Percentiles rank a stretch among this genome's conserved stretches.
These are phyloP conservation scores for Thumatha senex DNA, from an alignment of 2,888 invertebrate genomes.

Conservation along the genomic window DNA sequence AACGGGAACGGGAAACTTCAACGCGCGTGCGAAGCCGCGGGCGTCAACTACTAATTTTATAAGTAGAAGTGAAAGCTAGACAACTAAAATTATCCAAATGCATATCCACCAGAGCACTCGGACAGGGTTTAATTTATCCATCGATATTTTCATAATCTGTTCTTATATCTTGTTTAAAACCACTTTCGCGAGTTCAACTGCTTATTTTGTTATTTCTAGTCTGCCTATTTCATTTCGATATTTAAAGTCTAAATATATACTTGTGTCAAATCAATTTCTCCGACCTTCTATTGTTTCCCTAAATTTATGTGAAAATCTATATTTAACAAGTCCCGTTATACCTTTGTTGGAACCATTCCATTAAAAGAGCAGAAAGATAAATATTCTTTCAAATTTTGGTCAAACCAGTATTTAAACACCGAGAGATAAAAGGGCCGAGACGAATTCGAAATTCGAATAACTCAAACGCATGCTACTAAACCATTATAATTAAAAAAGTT, in stretches of 20 bases:
- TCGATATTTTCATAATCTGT: no score
- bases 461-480: conserved; percentile 26
- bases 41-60: no score
- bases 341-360: conserved; percentile 11
- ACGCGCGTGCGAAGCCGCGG: no score
- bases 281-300: conserved; percentile 1
- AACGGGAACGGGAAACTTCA: no score
- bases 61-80: no score
- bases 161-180: no score
- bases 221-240: not conserved
- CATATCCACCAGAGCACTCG: no score
- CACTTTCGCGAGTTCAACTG: not conserved
- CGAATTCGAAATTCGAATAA: conserved; percentile 26
- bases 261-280: conserved; percentile 5
- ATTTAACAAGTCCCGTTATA: conserved; percentile 18
- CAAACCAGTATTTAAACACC: conserved; percentile 28
- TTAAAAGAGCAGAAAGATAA: conserved; percentile 28
- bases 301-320: conserved; percentile 15
- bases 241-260: not conserved
- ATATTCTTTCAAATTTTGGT: conserved; percentile 23
- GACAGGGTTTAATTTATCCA: no score
- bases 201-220: not conserved
- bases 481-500: conserved; percentile 29
- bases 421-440: conserved; percentile 20
- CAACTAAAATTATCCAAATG: no score